Conservation (phyloP, 64 coral and sea anemone genomes). For the Montipora capricornis region DNA sequence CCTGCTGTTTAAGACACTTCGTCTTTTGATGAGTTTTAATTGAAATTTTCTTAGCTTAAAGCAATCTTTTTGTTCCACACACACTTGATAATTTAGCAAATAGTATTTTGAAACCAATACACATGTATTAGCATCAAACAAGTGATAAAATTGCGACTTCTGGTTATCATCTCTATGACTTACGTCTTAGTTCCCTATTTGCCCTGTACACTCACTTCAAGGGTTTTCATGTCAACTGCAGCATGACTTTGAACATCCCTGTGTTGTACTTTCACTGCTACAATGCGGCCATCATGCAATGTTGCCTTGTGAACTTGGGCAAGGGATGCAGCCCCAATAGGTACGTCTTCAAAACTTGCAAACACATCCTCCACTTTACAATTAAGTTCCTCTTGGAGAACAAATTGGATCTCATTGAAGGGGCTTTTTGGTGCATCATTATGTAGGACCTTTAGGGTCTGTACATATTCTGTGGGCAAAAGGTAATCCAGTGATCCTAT, state of each 20-base stretch:
- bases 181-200: background rate
- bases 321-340: constrained; percentile 93
- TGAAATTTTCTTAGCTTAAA: too few species aligned
- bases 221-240: constrained; percentile 85
- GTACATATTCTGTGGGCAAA: constrained; percentile 92
- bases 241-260: constrained; percentile 96
- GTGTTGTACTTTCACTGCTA: constrained; percentile 97
- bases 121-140: too few species aligned
- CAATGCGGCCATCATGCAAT: constrained; percentile 88
- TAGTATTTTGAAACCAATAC: too few species aligned
- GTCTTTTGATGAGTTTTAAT: too few species aligned
- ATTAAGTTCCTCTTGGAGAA: constrained; percentile 88
- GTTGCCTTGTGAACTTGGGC: constrained; percentile 98
- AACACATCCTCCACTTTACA: constrained; percentile 73
- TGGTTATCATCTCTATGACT: too few species aligned
- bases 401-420: constrained; percentile 74
- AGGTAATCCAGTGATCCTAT: constrained; percentile 95
- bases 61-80: too few species aligned
- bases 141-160: too few species aligned
- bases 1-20: too few species aligned
- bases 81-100: too few species aligned
- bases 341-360: constrained; percentile 77
- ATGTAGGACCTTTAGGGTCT: constrained; percentile 96
- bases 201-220: constrained; percentile 74
- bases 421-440: constrained; percentile 91